Evolutionary conservation across 1,140 invertebrate genomes (phyloP).

Genomic region (fruit fly (Drosophila melanogaster)): DNA sequence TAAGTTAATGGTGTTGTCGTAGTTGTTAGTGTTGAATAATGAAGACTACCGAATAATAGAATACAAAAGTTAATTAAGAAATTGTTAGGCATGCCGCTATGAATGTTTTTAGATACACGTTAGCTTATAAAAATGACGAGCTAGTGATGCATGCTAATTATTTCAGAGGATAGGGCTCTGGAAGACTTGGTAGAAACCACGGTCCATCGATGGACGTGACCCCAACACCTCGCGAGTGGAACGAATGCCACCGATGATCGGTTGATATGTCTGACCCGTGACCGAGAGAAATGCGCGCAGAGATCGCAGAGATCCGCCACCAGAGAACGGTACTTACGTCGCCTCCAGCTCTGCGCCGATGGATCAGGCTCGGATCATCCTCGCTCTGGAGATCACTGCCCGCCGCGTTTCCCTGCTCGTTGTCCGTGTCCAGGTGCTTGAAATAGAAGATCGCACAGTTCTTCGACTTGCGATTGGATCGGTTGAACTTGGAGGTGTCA

Average conservation of each 20-base stretch:
- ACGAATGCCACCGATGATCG: constrained; percentile 31
- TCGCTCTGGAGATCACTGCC: constrained; percentile 64
- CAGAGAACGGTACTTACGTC: constrained; percentile 54
- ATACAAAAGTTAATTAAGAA: constrained; percentile 62
- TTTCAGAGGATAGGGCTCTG: constrained; percentile 5
- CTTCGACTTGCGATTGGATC: constrained; percentile 90
- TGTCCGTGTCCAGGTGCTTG: constrained; percentile 93
- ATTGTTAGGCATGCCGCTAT: constrained; percentile 61
- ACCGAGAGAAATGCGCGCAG: constrained; percentile 7
- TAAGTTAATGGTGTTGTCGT: constrained; percentile 16
- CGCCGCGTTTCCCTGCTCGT: constrained; percentile 85
- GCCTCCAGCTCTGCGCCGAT: constrained; percentile 19
- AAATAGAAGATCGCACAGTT: constrained; percentile 93
- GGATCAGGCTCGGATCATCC: constrained; percentile 32
- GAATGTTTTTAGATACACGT: constrained; percentile 17
- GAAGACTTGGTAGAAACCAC: not conserved
- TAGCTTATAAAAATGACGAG: constrained; percentile 23
- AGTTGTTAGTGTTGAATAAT: constrained; percentile 51
- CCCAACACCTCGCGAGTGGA: constrained; percentile 27
- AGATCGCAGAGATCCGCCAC: constrained; percentile 24
- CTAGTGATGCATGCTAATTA: constrained; percentile 32
- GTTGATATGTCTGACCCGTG: constrained; percentile 24
- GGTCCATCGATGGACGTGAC: constrained; percentile 19
- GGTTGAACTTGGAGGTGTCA: constrained; percentile 87
- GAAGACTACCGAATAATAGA: constrained; percentile 35